Evolutionary conservation across 1,140 invertebrate genomes (phyloP), one percentile per base, ranked within the genome.

Genomic region (Saccostrea glomerata): DNA sequence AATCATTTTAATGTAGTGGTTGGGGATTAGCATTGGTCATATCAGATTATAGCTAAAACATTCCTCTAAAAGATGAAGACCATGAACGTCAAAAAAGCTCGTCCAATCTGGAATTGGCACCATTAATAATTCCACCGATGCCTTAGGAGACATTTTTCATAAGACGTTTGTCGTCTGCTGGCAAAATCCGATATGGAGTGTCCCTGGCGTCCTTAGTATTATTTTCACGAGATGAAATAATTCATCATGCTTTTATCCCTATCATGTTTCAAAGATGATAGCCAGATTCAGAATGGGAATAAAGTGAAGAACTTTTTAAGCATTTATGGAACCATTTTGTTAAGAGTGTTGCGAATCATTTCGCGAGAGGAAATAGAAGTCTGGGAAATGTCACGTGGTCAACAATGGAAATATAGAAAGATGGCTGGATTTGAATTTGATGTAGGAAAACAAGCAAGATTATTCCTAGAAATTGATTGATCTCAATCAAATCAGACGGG

Each of bases 161-260:
- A 84, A 54, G 40, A 84, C 82, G 54, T 84, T 84, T 84, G 40
- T 56, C 40, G 40, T 54, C 54, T 55, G 40, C 54, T 25, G 54
- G 20, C 40, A 56, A 84, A 84, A 56, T 84, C 54, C 82, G 82
- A 84, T 84, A 84, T 40, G 1, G 54, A 55, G n/a, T 20, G 82
- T 54, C 54, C 82, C 82, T n/a, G n/a, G 40, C 11, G 82, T 54
- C 40, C 54, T 84, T 20, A 54, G 54, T 84, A 84, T 84, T 55
- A 84, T 84, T 55, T 84, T 84, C 82, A 84, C 82, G 82, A 54
- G 30, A 84, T 84, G 82, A 84, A 54, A 84, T 84, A 84, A 84
- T 84, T 84, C 54, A 84, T 84, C 82, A 84, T 84, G 40, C 82
- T 54, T 56, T 36, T 54, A 55, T 54, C 54, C 40, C 54, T 54